A percentile compares a stretch with the other conserved stretches of the same genome.
These are phyloP conservation scores for Sardinella longiceps DNA, from an alignment of 2,797 vertebrate species.

Conservation along the genomic window DNA sequence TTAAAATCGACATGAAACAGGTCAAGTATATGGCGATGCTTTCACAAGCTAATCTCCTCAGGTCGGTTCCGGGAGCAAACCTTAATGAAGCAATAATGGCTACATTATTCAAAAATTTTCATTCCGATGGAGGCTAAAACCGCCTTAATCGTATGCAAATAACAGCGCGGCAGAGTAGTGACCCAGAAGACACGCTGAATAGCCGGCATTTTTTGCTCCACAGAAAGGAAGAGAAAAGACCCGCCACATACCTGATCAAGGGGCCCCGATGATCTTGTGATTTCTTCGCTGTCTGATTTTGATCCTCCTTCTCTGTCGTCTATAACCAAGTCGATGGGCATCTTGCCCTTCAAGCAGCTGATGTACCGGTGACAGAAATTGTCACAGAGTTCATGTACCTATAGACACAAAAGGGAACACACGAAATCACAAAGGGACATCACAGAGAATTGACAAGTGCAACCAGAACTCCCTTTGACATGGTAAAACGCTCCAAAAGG, in stretches of 20 bases:
- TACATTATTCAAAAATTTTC: constrained; percentile 94
- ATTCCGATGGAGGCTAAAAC: constrained; percentile 95
- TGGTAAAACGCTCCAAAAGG: constrained; percentile 74
- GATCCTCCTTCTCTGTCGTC: constrained; percentile 98
- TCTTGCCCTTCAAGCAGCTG: constrained; percentile 99
- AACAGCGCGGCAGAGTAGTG: constrained; percentile 85
- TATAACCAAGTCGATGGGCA: constrained; percentile 99
- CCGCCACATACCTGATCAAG: constrained; percentile 91
- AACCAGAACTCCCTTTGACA: constrained; percentile 73
- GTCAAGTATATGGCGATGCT: constrained; percentile 92
- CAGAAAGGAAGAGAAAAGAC: constrained; percentile 28
- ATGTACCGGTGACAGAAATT: constrained; percentile 99
- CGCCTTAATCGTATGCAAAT: constrained; percentile 98
- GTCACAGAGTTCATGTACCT: constrained; percentile 99
- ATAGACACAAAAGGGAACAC: constrained; percentile 58
- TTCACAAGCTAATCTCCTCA: constrained; percentile 92
- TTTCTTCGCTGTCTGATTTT: constrained; percentile 99
- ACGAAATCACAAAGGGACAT: constrained; percentile 70
- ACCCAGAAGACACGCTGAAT: constrained; percentile 87
- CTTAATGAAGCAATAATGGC: constrained; percentile 99
- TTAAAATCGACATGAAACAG: constrained; percentile 96
- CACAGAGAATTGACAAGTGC: constrained; percentile 80
- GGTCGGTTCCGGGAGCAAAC: constrained; percentile 91
- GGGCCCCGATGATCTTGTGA: constrained; percentile 94
- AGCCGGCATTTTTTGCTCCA: constrained; percentile 65